These are phyloP conservation scores for Anagyrus pseudococci DNA, from an alignment of 2,888 invertebrate species.

Conservation along the genomic window DNA sequence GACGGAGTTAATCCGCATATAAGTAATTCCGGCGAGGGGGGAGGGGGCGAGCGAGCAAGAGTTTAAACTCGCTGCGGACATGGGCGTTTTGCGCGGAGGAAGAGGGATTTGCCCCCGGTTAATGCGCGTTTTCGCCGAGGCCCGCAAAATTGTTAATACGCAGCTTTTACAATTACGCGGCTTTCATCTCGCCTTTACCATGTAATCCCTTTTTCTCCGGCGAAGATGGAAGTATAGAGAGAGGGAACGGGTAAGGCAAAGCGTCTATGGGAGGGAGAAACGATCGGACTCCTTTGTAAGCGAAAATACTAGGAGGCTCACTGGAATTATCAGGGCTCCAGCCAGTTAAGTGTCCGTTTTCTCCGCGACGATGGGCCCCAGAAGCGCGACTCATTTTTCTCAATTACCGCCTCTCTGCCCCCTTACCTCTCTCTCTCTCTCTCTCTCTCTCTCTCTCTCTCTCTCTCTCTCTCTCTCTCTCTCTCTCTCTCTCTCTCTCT, in stretches of 20 bases:
- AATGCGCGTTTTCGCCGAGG: slow-evolving; percentile 55
- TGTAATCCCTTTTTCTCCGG: slow-evolving; percentile 35
- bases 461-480: too few species aligned
- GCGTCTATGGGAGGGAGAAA: too few species aligned
- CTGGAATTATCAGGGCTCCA: slow-evolving; percentile 54
- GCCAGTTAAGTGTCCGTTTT: slow-evolving; percentile 60
- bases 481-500: too few species aligned
- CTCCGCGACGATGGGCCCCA: slow-evolving; percentile 39
- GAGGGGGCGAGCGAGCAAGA: too few species aligned
- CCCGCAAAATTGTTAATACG: slow-evolving; percentile 61
- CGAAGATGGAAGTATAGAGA: too few species aligned
- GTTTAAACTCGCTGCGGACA: too few species aligned
- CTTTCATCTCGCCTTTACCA: slow-evolving; percentile 26
- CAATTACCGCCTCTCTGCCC: too few species aligned
- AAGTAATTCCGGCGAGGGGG: slow-evolving; percentile 17
- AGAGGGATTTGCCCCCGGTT: too few species aligned
- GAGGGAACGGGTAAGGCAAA: too few species aligned
- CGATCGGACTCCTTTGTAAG: slow-evolving; percentile 60
- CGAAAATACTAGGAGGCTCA: slow-evolving; percentile 58
- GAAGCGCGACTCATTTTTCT: slow-evolving; percentile 34
- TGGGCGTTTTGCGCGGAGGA: too few species aligned
- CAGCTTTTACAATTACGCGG: slow-evolving; percentile 58
- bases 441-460: too few species aligned
- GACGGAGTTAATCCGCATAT: slow-evolving; percentile 18
- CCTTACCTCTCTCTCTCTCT: too few species aligned